Conservation (phyloP, 2,797 vertebrate genomes). For the Petrocephalus sullivani region DNA sequence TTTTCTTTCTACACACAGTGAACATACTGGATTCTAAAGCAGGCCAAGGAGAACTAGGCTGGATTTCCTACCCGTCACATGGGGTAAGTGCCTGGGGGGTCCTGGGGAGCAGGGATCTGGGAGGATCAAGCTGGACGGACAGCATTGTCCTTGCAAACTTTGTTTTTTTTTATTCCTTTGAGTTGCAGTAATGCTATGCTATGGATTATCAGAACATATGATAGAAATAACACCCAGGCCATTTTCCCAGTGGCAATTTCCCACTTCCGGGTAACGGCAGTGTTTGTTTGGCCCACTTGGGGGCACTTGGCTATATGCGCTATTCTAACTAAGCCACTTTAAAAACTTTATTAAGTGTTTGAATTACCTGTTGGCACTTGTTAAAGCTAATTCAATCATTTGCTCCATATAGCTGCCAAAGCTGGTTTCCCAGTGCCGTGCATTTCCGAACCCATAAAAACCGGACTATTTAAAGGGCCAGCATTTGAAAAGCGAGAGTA, state of each 20-base stretch:
- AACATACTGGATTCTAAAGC: conserved; percentile 98
- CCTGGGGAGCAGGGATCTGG: neutral
- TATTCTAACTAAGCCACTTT: conserved; percentile 32
- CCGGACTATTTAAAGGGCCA: conserved; percentile 34
- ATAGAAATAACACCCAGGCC: neutral
- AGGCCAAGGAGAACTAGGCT: conserved; percentile 95
- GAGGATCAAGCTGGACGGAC: neutral
- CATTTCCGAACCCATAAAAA: conserved; percentile 47
- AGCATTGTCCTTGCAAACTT: neutral
- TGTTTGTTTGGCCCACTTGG: conserved; percentile 66
- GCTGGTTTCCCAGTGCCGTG: conserved; percentile 58
- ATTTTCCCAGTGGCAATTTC: neutral
- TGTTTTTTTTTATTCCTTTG: neutral
- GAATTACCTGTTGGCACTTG: conserved; percentile 67
- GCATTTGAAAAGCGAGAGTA: neutral
- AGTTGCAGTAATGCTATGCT: neutral
- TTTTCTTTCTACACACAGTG: conserved; percentile 71
- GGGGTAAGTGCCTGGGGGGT: conserved; percentile 75
- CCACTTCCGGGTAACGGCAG: conserved; percentile 45
- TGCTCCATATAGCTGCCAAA: conserved; percentile 67
- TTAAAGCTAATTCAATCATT: conserved; percentile 70
- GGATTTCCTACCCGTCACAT: conserved; percentile 94
- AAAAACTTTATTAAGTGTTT: conserved; percentile 71
- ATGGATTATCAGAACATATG: neutral
- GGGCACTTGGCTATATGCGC: conserved; percentile 60